Evolutionary conservation across 2,797 vertebrate species (phyloP).

Genomic region (Heliangelus exortis): DNA sequence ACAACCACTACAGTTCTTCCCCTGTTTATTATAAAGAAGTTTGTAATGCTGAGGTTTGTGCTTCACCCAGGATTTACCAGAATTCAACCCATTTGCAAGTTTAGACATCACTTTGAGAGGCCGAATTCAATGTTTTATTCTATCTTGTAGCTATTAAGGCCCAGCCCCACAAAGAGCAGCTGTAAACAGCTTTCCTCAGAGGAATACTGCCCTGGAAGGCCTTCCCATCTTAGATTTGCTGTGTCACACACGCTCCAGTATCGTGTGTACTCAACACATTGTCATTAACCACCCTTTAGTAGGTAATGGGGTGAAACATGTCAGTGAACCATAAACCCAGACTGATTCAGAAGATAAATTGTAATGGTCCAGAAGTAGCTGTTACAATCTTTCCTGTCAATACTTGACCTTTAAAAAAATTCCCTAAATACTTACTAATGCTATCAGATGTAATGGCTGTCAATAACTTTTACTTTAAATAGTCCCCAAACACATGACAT

Average conservation of each 20-base stretch:
- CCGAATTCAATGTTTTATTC: background rate
- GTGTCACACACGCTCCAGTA: background rate
- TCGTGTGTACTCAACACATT: background rate
- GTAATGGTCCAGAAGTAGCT: conserved; percentile 65
- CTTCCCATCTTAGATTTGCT: background rate
- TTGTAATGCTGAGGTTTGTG: background rate
- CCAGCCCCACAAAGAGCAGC: background rate
- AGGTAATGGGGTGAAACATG: conserved; percentile 63
- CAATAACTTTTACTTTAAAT: conserved; percentile 62
- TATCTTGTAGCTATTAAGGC: background rate
- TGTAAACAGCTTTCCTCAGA: background rate
- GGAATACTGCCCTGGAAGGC: background rate
- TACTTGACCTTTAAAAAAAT: conserved; percentile 63
- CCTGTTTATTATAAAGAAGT: background rate
- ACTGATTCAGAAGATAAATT: conserved; percentile 70
- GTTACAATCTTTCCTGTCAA: conserved; percentile 48
- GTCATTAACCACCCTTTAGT: conserved; percentile 55
- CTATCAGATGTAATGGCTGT: conserved; percentile 43
- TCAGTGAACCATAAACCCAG: conserved; percentile 68
- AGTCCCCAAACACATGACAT: conserved; percentile 59
- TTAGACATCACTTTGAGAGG: background rate
- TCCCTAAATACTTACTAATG: conserved; percentile 69
- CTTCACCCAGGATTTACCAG: background rate
- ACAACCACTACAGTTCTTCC: background rate
- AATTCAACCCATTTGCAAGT: background rate